Base-by-base conservation (phyloP, 2,888 invertebrate species). In the Limenitis arthemis region DNA sequence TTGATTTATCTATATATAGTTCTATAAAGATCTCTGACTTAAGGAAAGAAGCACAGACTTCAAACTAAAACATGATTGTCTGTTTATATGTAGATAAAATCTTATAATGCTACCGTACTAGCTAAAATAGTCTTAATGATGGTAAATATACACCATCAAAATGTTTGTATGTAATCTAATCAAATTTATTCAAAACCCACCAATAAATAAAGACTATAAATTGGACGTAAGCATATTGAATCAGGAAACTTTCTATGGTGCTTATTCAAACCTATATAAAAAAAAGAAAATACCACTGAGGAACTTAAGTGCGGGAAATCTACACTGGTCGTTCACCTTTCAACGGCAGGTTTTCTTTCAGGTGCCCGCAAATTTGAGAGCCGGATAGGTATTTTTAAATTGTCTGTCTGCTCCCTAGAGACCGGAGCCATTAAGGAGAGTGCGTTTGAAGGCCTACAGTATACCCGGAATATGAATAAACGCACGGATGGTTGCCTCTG, bases 371-470 rank as follows among this genome's bases (percentile, higher is more conserved):
- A 61, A 61, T 60, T 64, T 56, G 59, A 61, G 58, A 56, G 60
- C 55, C 54, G 56, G 61, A 62, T 62, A 62, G 62, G 57, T 64
- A 65, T 63, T 65, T 20, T 65, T 63, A 63, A 65, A 64, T 61
- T 62, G 65, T 65, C 63, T 59, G 61, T 55, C 60, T 55, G 53
- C 55, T 65, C 66, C 62, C 65, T 55, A 54, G 62, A 63, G 67
- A 59, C 61, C 56, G 58, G 50, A 52, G 62, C 69, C 64, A 70
- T 72, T 70, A 72, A 67, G 63, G 64, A 68, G 72, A 72, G 72
- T 72, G 70, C 67, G 68, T 68, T 63, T 60, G 62, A 62, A 67
- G 66, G 64, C 58, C 63, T 60, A 54, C 50, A 42, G 32, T 54
- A 57, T 53, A 40, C 57, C 58, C 52, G 61, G 65, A 68, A 67